phyloP scores from a whole-genome alignment of 2,797 vertebrate species.

The Pipistrellus pipistrellus region DNA sequence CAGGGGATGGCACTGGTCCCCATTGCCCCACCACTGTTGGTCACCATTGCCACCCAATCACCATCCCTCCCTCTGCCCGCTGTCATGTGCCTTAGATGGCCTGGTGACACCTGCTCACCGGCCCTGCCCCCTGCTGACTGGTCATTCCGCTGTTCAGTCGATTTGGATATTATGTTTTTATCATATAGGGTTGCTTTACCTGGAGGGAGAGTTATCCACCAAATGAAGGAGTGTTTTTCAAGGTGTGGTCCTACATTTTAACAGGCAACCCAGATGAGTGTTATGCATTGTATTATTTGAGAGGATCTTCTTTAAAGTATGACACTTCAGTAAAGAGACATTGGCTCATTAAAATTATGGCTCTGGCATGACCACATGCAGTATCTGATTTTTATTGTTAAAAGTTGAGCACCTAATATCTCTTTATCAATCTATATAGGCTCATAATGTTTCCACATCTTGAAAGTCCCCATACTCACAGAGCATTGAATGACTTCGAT shows the following conservation, averaged over 20 bases:
- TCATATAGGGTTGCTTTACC: neutral
- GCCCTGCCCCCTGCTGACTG: fast-evolving
- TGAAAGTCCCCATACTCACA: neutral
- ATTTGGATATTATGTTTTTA: too few species aligned
- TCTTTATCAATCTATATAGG: neutral
- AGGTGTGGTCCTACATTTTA: neutral
- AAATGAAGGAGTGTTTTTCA: neutral
- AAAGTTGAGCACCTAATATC: neutral
- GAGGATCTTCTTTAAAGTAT: conserved; percentile 14
- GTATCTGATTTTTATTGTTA: conserved; percentile 40
- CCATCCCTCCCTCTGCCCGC: too few species aligned
- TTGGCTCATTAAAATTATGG: conserved; percentile 54
- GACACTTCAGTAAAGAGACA: neutral
- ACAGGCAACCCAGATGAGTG: neutral
- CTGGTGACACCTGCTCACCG: too few species aligned
- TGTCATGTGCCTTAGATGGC: too few species aligned
- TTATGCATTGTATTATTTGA: neutral
- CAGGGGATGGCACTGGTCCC: too few species aligned
- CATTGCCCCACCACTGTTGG: too few species aligned
- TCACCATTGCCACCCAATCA: too few species aligned
- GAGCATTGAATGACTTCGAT: neutral
- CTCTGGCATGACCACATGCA: conserved; percentile 2
- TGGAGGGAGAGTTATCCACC: neutral
- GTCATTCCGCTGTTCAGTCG: too few species aligned
- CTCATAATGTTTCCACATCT: neutral